Evolutionary conservation across 2,113 vertebrate species (phyloP).

Genomic region (Alosa alosa): DNA sequence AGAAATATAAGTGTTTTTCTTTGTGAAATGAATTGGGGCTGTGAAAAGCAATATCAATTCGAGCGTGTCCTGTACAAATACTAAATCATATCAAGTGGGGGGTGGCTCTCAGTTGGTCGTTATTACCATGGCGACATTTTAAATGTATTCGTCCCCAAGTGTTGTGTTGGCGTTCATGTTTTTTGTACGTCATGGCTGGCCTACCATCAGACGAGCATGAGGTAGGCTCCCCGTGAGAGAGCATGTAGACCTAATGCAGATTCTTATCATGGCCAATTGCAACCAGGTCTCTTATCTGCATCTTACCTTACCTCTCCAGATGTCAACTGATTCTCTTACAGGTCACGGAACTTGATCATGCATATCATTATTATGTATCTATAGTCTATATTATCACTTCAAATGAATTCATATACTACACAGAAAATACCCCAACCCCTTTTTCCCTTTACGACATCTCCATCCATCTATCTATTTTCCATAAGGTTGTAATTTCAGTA

Average conservation of each 20-base stretch:
- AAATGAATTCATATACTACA: background rate
- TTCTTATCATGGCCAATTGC: background rate
- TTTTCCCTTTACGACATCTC: background rate
- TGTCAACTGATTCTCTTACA: background rate
- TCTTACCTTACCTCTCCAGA: background rate
- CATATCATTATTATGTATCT: background rate
- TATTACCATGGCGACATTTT: constrained; percentile 58
- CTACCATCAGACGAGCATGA: background rate
- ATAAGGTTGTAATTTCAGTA: background rate
- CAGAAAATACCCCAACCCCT: background rate
- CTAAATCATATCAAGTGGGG: constrained; percentile 72
- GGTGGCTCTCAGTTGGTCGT: constrained; percentile 71
- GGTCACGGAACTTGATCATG: background rate
- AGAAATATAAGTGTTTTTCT: constrained; percentile 70
- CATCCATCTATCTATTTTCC: background rate
- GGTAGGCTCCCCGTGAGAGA: background rate
- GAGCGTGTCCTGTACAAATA: constrained; percentile 67
- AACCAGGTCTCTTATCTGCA: background rate
- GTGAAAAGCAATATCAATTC: constrained; percentile 62
- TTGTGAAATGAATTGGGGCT: constrained; percentile 72
- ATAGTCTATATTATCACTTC: background rate
- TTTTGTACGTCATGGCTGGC: constrained; percentile 26
- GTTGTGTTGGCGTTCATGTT: background rate
- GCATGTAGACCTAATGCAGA: background rate
- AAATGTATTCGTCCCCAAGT: constrained; percentile 36